Evolutionary conservation across 1,140 invertebrate species (phyloP).

Genomic region (Hirudo medicinalis): DNA sequence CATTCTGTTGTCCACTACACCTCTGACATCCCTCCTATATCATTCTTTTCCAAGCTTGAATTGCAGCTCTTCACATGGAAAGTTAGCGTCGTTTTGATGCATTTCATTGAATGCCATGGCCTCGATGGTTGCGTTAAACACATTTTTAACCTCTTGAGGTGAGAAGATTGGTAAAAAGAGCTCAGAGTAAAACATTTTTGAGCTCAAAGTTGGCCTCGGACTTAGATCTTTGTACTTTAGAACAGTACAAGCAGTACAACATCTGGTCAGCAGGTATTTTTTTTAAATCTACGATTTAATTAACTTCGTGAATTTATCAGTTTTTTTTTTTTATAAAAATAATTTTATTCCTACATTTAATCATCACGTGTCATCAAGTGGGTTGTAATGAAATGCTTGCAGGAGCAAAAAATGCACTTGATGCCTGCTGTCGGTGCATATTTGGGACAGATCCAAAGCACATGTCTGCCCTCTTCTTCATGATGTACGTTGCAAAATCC

Average conservation of each 20-base stretch:
- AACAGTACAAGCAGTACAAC: neutral
- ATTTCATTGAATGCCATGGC: neutral
- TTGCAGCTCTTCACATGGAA: constrained; percentile 32
- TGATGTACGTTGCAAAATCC: constrained; percentile 38
- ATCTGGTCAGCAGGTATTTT: neutral
- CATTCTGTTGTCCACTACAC: constrained; percentile 31
- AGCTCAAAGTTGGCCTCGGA: too few relatives aligned
- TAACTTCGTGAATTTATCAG: neutral
- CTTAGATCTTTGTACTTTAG: too few relatives aligned
- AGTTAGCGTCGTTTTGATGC: constrained; percentile 23
- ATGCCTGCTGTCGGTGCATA: constrained; percentile 29
- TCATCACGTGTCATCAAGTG: neutral
- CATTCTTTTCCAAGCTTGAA: constrained; percentile 35
- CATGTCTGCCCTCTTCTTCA: constrained; percentile 38
- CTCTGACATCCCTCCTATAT: constrained; percentile 36
- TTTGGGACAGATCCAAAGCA: constrained; percentile 37
- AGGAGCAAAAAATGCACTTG: constrained; percentile 30
- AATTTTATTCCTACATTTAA: neutral
- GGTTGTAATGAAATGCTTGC: neutral
- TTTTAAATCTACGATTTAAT: neutral
- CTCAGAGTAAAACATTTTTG: too few relatives aligned
- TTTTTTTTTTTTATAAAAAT: neutral
- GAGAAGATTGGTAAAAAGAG: neutral
- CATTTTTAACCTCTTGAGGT: neutral
- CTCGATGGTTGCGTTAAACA: neutral